Evolutionary conservation across 2,797 vertebrate genomes (phyloP), one percentile per base, ranked within the genome.

Genomic region (Cirrhinus mrigala): DNA sequence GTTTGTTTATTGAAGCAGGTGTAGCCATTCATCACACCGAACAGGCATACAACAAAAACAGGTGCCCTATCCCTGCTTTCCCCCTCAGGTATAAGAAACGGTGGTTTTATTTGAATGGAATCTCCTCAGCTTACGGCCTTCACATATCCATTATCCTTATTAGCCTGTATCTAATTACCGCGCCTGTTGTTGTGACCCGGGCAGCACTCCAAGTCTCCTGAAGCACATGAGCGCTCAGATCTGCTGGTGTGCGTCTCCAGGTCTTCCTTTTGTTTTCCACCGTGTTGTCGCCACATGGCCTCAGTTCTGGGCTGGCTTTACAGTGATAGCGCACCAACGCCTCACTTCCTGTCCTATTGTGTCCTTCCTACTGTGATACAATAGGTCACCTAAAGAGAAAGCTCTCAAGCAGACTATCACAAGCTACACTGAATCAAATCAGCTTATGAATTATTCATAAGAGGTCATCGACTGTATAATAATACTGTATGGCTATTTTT

Each of bases 401-500:
- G 33, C 27, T 58, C 44, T 54, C 64, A 78, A 79, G 79, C 29
- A 75, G 52, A 85, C 68, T 60, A 20, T 80, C 37, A 46, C 69
- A 44, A n/a, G 15, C 73, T 54, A 52, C 54, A 24, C 54, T 58
- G n/a, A 44, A 74, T 66, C 9, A 62, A 75, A 62, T 76, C 10
- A 14, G 50, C 60, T 29, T 54, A 87, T 93, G 69, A 82, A 92
- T 92, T 91, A 93, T 93, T 92, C 83, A 93, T 90, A 33, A 46
- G 18, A 37, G 74, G 6, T 33, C 40, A 92, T 90, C 85, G 86
- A 90, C 89, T 89, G 77, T 83, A 40, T 87, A 85, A 80, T 83
- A 14, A 71, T 80, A 70, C 14, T 20, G 48, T 87, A 10, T 81
- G 79, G 81, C 56, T 54, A 71, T 75, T 40, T 33, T 66, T 11